Evolutionary conservation across 2,113 vertebrate genomes (phyloP).

Genomic region (Phainopepla nitens): DNA sequence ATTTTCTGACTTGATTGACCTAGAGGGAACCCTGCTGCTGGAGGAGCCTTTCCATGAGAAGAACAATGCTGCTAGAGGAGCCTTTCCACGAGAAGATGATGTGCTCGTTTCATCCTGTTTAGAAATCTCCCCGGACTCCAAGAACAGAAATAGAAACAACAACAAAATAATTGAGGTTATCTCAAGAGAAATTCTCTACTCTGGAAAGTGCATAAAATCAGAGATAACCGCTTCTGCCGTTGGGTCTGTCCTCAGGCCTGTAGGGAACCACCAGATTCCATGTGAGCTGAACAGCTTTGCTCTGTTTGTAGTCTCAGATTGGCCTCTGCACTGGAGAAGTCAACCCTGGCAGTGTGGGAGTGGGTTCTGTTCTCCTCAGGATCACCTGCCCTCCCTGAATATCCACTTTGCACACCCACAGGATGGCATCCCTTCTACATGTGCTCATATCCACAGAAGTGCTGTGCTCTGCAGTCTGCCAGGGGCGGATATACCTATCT

Average conservation of each 20-base stretch:
- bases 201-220: not conserved
- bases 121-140: not conserved
- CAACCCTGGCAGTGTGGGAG: not conserved
- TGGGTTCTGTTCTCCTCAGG: accelerated
- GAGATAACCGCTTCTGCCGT: not conserved
- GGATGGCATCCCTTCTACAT: not conserved
- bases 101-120: not conserved
- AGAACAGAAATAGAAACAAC: not conserved
- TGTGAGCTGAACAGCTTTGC: not conserved
- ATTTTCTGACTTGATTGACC: not conserved
- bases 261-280: not conserved
- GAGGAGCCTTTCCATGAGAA: not conserved
- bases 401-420: not conserved
- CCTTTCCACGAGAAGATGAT: not conserved
- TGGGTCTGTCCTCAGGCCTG: not conserved
- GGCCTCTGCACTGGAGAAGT: not conserved
- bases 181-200: not conserved
- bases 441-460: not conserved
- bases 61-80: not conserved
- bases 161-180: not conserved
- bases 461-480: conserved; percentile 9
- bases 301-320: not conserved
- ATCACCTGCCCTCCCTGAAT: accelerated
- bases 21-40: not conserved
- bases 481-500: not conserved